phyloP scores from a whole-genome alignment of 2,113 vertebrate genomes.

The Rhynchopsitta pachyrhyncha region DNA sequence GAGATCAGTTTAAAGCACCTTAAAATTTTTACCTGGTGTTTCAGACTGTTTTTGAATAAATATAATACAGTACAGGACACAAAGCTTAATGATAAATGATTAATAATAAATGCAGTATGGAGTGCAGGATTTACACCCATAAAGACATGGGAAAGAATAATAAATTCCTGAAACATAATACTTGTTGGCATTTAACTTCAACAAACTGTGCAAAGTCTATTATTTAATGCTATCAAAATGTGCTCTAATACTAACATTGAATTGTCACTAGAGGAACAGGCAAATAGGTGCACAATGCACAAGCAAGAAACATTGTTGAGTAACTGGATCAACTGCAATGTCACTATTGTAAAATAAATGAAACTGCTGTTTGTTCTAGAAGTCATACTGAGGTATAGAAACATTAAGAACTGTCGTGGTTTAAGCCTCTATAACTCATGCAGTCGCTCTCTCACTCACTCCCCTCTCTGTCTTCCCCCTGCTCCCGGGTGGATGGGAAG shows the following conservation, averaged over 20 bases:
- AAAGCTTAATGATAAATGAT: neutral
- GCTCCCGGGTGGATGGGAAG: no score
- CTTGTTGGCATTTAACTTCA: neutral
- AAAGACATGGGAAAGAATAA: neutral
- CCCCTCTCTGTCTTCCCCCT: no score
- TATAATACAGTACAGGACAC: neutral
- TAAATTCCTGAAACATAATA: neutral
- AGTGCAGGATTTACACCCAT: neutral
- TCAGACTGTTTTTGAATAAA: neutral
- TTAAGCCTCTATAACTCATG: no score
- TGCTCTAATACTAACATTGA: neutral
- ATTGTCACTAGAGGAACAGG: constrained; percentile 27
- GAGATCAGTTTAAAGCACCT: neutral
- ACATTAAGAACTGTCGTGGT: neutral
- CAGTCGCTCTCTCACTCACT: no score
- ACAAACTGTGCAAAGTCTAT: neutral
- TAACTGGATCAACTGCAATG: neutral
- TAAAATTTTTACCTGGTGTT: neutral
- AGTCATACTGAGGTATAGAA: neutral
- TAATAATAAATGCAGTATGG: neutral
- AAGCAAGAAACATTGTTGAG: neutral
- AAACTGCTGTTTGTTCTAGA: neutral
- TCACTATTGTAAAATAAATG: neutral
- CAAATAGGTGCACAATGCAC: neutral
- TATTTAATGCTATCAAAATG: constrained; percentile 12